Base-by-base conservation (phyloP, 53 echinoderm and acorn worm genomes). In the Holothuria leucospilota region DNA sequence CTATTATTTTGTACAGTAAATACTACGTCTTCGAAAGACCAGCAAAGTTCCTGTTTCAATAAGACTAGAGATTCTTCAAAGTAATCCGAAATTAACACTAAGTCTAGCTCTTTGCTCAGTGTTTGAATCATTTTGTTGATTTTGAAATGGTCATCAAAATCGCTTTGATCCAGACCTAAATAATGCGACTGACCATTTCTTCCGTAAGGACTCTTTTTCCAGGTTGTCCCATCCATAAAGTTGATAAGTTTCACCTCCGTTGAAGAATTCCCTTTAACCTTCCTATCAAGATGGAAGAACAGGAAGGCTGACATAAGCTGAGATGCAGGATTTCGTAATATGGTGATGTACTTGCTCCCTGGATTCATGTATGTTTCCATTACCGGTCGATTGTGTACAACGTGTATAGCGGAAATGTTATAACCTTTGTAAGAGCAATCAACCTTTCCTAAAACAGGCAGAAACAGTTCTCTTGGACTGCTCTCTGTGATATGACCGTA, bases 391-490 rank as follows among this genome's bases (percentile, higher is more conserved):
- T 59, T 59, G 78, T 78, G 59, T 12, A 78, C 78, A 52, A 78
- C 59, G 58, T 78, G 78, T 46, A 78, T 58, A 28, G 78, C 78
- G 10, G 78, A 78, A 29, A 78, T 52, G 28, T 78, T 78, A 41
- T 78, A 78, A 29, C 78, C 78, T 30, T 28, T 52, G 29, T 28
- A 78, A 2, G 8, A 28, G 18, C 78, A 78, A 15, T 53, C 14
- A 24, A 16, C 28, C 9, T 53, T 58, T 6, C 58, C 59, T 11
- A 78, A 56, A 28, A 78, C 20, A 20, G 78, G 78, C 78, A 56
- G 27, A 58, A 78, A 78, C 30, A 78, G 51, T 56, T 59, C 14
- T 14, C 59, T 78, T 23, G 78, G 78, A 59, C 78, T 78, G 59
- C 40, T 58, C 51, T 58, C 46, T 6, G 58, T 78, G 25, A 78